Conservation (phyloP, 2,888 invertebrate species). For the Brachypterus glaber region DNA sequence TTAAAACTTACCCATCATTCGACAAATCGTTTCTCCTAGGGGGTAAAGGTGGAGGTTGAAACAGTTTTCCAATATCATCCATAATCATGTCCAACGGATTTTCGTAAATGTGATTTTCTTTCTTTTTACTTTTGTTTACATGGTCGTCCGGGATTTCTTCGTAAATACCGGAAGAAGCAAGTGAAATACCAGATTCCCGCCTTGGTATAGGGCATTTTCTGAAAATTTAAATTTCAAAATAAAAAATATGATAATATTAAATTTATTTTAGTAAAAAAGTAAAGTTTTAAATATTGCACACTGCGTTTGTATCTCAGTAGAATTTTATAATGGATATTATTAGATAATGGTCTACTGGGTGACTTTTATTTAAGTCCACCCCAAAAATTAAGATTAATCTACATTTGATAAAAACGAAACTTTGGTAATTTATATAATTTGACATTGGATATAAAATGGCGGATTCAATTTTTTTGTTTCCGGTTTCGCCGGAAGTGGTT, state of each 20-base stretch:
- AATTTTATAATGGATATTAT: too few species aligned
- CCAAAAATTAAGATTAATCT: too few species aligned
- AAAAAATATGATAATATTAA: neutral
- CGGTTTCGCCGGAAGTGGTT: too few species aligned
- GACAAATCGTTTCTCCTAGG: conserved; percentile 35
- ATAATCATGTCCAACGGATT: conserved; percentile 38
- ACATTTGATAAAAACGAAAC: too few species aligned
- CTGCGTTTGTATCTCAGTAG: too few species aligned
- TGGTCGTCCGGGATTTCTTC: conserved; percentile 53
- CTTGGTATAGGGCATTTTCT: conserved; percentile 32
- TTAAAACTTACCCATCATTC: conserved; percentile 23
- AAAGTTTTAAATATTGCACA: too few species aligned
- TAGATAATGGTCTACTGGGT: too few species aligned
- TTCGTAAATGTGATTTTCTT: conserved; percentile 36
- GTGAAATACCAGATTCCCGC: conserved; percentile 49
- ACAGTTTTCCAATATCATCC: conserved; percentile 24
- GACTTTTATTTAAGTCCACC: too few species aligned
- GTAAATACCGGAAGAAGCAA: conserved; percentile 56
- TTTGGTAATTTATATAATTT: too few species aligned
- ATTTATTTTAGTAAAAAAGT: neutral
- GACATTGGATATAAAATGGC: too few species aligned
- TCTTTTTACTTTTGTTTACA: conserved; percentile 7
- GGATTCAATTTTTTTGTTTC: too few species aligned
- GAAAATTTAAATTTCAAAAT: conserved; percentile 9
- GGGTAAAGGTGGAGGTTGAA: conserved; percentile 41